phyloP scores from a whole-genome alignment of 2,797 vertebrate genomes.

The Orestias chungarensis region DNA sequence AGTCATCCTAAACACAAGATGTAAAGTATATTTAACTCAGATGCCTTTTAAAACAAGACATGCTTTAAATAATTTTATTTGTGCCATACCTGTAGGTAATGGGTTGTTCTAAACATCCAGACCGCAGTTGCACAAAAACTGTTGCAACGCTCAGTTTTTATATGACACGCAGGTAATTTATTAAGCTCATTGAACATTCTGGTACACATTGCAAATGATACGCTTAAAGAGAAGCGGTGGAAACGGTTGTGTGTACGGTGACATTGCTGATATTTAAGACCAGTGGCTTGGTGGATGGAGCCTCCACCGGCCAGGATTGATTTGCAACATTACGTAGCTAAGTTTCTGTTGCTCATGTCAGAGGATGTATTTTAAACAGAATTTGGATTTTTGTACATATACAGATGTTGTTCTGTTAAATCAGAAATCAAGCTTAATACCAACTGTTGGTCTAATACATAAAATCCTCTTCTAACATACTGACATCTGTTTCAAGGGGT shows the following conservation, averaged over 20 bases:
- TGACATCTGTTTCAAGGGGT: not conserved
- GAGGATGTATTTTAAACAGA: not conserved
- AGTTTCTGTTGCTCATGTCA: not conserved
- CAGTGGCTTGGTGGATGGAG: not conserved
- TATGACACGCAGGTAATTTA: constrained; percentile 32
- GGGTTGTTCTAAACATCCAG: not conserved
- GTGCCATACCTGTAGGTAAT: not conserved
- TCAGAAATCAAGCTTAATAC: not conserved
- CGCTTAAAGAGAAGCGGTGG: not conserved
- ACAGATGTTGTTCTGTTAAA: too few relatives aligned
- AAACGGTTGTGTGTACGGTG: not conserved
- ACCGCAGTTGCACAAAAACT: constrained; percentile 21
- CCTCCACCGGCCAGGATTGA: not conserved
- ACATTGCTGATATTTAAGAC: not conserved
- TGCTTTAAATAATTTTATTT: too few relatives aligned
- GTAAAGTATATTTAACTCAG: not conserved
- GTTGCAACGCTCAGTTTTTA: constrained; percentile 53
- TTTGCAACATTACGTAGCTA: not conserved
- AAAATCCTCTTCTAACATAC: not conserved
- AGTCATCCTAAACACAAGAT: not conserved
- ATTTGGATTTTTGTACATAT: not conserved
- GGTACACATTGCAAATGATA: not conserved
- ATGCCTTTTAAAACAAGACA: not conserved
- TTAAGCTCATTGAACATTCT: constrained; percentile 18
- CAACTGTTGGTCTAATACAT: not conserved